Evolutionary conservation across 2,797 vertebrate species (phyloP).

Genomic region (Hypotaenidia okinawae): DNA sequence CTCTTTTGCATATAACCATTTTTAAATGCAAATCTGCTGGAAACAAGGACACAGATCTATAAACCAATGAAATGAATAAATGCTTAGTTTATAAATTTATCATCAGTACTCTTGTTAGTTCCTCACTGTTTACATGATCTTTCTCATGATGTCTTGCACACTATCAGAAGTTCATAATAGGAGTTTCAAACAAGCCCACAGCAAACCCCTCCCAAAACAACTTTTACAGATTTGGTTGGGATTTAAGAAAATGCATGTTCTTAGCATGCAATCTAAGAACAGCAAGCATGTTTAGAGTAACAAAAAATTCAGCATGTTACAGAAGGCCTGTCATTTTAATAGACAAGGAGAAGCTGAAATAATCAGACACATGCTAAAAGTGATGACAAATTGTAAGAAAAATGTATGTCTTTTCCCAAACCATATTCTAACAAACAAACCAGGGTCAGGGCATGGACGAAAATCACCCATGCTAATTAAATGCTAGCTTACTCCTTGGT

Average conservation of each 20-base stretch:
- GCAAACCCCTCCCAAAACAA: not conserved
- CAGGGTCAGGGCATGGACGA: not conserved
- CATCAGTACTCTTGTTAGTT: not conserved
- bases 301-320: not conserved
- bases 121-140: not conserved
- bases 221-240: not conserved
- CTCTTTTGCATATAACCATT: not conserved
- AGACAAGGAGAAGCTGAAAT: not conserved
- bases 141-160: not conserved
- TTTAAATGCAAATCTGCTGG: not conserved
- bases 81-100: not conserved
- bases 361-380: not conserved
- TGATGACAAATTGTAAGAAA: not conserved
- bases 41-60: not conserved
- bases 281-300: not conserved
- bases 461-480: not conserved
- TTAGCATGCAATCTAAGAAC: not conserved
- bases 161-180: not conserved
- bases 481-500: not conserved
- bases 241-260: not conserved
- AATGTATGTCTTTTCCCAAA: not conserved
- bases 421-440: not conserved
- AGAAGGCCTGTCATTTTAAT: not conserved
- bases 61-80: not conserved
- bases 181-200: not conserved